A percentile compares a stretch with the other conserved stretches of the same genome.
phyloP scores from a whole-genome alignment of 2,113 vertebrate genomes.

The Laterallus jamaicensis region DNA sequence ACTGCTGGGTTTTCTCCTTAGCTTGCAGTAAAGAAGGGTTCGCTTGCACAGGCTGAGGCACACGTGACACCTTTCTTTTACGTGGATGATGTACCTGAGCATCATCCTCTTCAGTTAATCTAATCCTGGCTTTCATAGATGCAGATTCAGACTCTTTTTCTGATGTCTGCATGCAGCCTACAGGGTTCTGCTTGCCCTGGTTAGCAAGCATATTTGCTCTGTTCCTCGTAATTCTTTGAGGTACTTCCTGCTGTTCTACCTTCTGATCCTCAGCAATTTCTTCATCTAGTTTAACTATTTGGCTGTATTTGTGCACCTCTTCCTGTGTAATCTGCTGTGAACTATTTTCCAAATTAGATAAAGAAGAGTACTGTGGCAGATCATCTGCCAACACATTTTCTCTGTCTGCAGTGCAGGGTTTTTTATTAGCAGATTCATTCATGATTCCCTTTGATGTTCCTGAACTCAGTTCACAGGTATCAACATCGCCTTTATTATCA shows the following conservation, averaged over 20 bases:
- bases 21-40: conserved; percentile 83
- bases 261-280: conserved; percentile 80
- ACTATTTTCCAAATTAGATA: conserved; percentile 62
- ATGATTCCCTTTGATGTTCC: conserved; percentile 64
- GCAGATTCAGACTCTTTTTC: conserved; percentile 88
- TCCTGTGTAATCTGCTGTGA: conserved; percentile 64
- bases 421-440: conserved; percentile 57
- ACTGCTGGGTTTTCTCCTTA: conserved; percentile 91
- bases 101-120: conserved; percentile 89
- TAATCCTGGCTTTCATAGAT: conserved; percentile 80
- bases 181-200: conserved; percentile 78
- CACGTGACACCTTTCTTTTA: conserved; percentile 91
- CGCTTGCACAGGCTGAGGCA: conserved; percentile 79
- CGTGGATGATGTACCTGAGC: conserved; percentile 90
- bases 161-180: conserved; percentile 73
- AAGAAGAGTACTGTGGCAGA: conserved; percentile 49
- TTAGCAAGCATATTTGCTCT: conserved; percentile 75
- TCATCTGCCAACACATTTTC: conserved; percentile 55
- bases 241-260: conserved; percentile 68
- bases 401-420: conserved; percentile 35
- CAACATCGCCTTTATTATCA: conserved; percentile 60
- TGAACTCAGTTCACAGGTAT: conserved; percentile 59
- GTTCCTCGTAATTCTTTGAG: conserved; percentile 82
- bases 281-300: conserved; percentile 76
- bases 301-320: conserved; percentile 71